Base-by-base conservation (phyloP, 2,888 invertebrate genomes). In the Xanthostigma xanthostigma region DNA sequence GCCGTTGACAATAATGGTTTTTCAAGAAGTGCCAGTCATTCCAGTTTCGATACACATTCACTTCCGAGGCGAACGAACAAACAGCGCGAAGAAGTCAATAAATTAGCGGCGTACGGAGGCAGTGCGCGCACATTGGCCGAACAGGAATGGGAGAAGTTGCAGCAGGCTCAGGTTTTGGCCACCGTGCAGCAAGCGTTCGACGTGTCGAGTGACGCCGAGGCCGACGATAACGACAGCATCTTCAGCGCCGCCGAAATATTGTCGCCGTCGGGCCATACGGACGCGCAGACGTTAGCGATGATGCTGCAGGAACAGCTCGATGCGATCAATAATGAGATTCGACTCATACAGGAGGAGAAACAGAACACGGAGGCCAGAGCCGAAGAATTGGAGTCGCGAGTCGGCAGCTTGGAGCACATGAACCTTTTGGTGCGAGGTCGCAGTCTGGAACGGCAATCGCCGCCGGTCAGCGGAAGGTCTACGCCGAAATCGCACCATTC, bases 241-340 rank as follows among this genome's bases (percentile, higher is more conserved):
- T 84, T 85, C 62, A 79, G 80, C 57, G 75, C 79, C 17, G 78
- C 78, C 9, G 84, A 84, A 58, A 78, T 81, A 58, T 73, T 81
- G 59, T 84, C 83, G 40, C 84, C 84, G 0, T 70, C 64, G 64
- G 35, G 69, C 66, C 11, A 69, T 64, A 88, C 91, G 3, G 97
- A 98, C 69, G 96, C 98, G 44, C 97, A 97, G 62, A 93, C 96
- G 1, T 73, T 98, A 55, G 98, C 98, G 43, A 82, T 96, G 65
- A 96, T 98, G 93, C 76, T 99, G 58, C 98, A 99, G 68, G 97
- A 99, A 62, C 96, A 98, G 69, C 75, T 99, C 54, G 97, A 99
- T 73, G 98, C 97, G 62, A 99, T 99, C 68, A 98, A 99, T 72
- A 96, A 96, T 61, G 98, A 99, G 77, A 99, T 98, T 60, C 78